Evolutionary conservation across 2,113 vertebrate genomes (phyloP), one percentile per base, ranked within the genome.

Genomic region (Microcebus ravelobensis): DNA sequence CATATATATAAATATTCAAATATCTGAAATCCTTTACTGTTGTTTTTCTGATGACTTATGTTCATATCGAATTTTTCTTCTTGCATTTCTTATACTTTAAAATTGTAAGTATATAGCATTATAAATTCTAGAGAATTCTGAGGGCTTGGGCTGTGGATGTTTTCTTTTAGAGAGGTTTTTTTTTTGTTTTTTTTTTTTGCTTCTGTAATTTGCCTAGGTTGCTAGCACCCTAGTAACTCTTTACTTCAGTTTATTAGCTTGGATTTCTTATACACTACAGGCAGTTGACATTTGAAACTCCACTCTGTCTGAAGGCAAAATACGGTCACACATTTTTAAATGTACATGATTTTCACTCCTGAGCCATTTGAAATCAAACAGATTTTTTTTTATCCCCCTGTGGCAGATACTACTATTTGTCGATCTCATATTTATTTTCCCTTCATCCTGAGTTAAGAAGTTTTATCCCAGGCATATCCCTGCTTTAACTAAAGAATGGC

Each of bases 91-190:
- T 20, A 36, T 8, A 87, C 61, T 81, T 91, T 76, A 61, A 39
- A 61, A 59, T 10, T 11, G 4, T 48, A 31, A 67, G 39, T 18
- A 10, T 0, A 0, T 5, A 42, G 6, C 1, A 5, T 42, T 29
- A 12, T 42, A 48, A 67, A 17, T 6, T 21, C 31, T 50, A 45
- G 45, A 57, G 25, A 61, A 27, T n/a, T 21, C 76, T 31, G 11
- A 12, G 7, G 42, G 10, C 31, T 20, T 20, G 52, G 45, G 10
- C 3, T 86, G n/a, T 12, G 13, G 11, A 1, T 27, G 57, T 61
- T 39, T 14, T 50, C 48, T 39, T 21, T 59, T 25, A 50, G 31
- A 80, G 39, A 70, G 50, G n/a, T 10, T 39, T 61, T 63, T 27
- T 3, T 71, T 31, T 42, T 42, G n/a, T 42, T 42, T 27, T 3